phyloP scores from a whole-genome alignment of 2,797 vertebrate species.

The Triplophysa yarkandensis region DNA sequence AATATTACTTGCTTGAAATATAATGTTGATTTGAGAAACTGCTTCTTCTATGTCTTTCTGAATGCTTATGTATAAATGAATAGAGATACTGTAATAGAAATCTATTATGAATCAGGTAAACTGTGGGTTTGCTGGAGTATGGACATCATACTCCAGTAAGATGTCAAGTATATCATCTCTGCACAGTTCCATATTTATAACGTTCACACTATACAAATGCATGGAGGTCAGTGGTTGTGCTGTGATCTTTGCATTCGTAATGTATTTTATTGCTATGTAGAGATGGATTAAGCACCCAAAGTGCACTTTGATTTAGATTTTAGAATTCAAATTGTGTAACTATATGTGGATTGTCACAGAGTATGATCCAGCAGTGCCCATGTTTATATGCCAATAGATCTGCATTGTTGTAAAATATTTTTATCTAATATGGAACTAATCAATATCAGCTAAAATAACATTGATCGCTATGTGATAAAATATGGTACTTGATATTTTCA shows the following conservation, averaged over 20 bases:
- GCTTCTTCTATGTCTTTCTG: constrained; percentile 19
- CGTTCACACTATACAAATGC: constrained; percentile 26
- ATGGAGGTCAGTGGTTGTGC: constrained; percentile 30
- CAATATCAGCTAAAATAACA: constrained; percentile 53
- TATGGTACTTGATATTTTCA: constrained; percentile 21
- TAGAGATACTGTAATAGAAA: constrained; percentile 34
- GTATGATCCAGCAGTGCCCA: constrained; percentile 68
- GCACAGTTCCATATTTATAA: neutral
- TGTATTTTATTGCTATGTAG: constrained; percentile 5
- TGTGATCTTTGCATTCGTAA: constrained; percentile 37
- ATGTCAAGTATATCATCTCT: constrained; percentile 10
- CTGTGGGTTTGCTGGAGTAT: constrained; percentile 6
- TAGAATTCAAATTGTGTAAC: too few species aligned
- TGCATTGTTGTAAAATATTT: constrained; percentile 67
- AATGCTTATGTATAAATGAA: constrained; percentile 53
- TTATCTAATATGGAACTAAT: constrained; percentile 43
- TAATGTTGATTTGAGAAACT: constrained; percentile 46
- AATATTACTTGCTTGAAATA: constrained; percentile 56
- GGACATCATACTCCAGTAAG: too few species aligned
- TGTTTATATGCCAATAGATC: constrained; percentile 62
- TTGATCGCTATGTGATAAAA: constrained; percentile 54
- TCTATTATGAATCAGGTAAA: constrained; percentile 29
- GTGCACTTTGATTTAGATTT: constrained; percentile 33
- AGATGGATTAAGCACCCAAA: constrained; percentile 22
- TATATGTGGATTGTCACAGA: constrained; percentile 35